Base-by-base conservation (phyloP, 2,797 vertebrate species). In the Buceros bicornis region DNA sequence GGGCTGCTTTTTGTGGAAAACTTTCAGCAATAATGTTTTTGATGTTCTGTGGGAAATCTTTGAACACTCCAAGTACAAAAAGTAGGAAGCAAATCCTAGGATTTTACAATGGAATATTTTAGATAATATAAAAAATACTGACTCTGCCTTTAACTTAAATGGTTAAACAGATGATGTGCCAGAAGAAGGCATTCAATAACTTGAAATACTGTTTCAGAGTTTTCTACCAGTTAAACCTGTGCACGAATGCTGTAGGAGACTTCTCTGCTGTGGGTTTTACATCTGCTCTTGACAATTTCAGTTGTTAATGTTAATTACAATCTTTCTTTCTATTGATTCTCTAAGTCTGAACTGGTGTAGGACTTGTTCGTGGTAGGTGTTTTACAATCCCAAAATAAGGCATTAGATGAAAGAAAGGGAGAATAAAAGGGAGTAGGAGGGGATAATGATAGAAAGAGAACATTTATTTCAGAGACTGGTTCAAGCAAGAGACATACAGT, bases 401-500 rank as follows among this genome's bases (percentile, higher is more conserved):
- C 50, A 61, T 72, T 61, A 69, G 20, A 40, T 81, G 54, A 74
- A 71, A 64, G 35, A 71, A 76, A 60, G 35, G 71, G 50, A 62
- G 51, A 93, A 18, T 65, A 84, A 62, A 20, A 33, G 2, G 4
- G 66, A 78, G 26, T 25, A 80, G 73, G 42, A 95, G 6, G 0
- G 1, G 25, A 65, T 87, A 94, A 88, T 82, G 85, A 79, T 17
- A 73, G 65, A 80, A 94, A 8, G 10, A 61, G 83, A 94, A 77
- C 8, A 51, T 92, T 90, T 90, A 40, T 94, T 94, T 95, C 48
- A 84, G 43, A 47, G 33, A 29, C 62, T 82, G 53, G 10, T 54
- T 94, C 86, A 85, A 74, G 64, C 78, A 54, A 81, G 90, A 67
- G 48, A 53, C 37, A 77, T 88, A 87, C 19, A 90, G 77, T 88